Conservation (phyloP, 2,113 vertebrate species). For the Crotalus horridus region DNA sequence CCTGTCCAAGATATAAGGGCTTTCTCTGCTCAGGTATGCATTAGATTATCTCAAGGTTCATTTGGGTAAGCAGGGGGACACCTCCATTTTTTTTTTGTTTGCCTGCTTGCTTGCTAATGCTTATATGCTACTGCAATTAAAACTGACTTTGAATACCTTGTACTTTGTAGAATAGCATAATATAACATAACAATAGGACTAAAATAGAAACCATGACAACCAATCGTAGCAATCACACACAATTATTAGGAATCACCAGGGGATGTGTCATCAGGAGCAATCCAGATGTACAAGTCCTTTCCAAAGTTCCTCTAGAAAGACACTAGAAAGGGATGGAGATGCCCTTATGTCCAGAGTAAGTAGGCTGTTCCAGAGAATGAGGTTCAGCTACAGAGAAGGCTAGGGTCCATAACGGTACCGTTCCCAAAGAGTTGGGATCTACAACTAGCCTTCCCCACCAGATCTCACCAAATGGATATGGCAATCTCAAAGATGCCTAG, state of each 20-base stretch:
- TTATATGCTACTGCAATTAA: not conserved
- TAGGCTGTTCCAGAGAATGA: not conserved
- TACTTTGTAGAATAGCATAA: not conserved
- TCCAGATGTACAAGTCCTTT: not conserved
- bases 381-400: not conserved
- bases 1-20: conserved; percentile 92
- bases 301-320: not conserved
- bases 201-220: not conserved
- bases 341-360: not conserved
- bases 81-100: not conserved
- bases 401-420: not conserved
- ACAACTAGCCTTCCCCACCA: not conserved
- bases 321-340: not conserved
- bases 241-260: not conserved
- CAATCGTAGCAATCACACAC: not conserved
- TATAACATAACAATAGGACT: not conserved
- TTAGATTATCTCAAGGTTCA: accelerated
- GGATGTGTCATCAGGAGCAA: not conserved
- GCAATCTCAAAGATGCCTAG: not conserved
- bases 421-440: not conserved
- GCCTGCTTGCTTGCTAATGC: not conserved
- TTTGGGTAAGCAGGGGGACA: not conserved
- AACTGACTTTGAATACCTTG: not conserved
- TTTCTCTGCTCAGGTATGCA: conserved; percentile 94
- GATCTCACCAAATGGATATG: not conserved